Evolutionary conservation across 2,113 vertebrate genomes (phyloP).

Genomic region (Felis catus): DNA sequence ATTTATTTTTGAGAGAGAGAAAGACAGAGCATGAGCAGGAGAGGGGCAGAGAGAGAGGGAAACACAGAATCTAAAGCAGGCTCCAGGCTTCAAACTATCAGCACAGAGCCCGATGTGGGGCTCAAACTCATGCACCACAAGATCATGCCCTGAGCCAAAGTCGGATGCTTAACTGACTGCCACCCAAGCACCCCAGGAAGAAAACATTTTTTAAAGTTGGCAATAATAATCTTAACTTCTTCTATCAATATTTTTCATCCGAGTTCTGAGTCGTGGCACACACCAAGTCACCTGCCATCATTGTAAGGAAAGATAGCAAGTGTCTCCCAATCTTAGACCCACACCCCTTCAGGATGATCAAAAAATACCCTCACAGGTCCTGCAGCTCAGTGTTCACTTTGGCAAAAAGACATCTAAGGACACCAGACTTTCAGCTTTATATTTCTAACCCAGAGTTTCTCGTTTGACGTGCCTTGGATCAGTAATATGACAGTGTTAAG

Average conservation of each 20-base stretch:
- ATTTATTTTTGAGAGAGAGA: too few species aligned
- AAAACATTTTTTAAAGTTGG: neutral
- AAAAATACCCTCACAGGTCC: neutral
- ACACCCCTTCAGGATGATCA: neutral
- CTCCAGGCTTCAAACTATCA: too few species aligned
- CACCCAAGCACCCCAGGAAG: neutral
- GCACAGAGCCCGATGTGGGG: too few species aligned
- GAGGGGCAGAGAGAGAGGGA: too few species aligned
- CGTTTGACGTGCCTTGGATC: neutral
- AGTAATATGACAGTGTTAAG: neutral
- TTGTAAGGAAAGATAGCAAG: neutral
- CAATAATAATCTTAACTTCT: neutral
- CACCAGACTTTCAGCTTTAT: neutral
- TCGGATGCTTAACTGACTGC: too few species aligned
- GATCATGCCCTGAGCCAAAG: too few species aligned
- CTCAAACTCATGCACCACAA: too few species aligned
- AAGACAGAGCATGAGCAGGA: too few species aligned
- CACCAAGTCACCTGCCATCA: neutral
- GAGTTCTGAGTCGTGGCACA: neutral
- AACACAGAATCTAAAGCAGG: too few species aligned
- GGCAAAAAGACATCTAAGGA: neutral
- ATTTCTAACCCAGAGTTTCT: neutral
- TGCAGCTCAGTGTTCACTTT: neutral
- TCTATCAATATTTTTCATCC: neutral
- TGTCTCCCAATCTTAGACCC: neutral